Conservation (phyloP, 2,113 vertebrate genomes). For the Dunckerocampus dactyliophorus region DNA sequence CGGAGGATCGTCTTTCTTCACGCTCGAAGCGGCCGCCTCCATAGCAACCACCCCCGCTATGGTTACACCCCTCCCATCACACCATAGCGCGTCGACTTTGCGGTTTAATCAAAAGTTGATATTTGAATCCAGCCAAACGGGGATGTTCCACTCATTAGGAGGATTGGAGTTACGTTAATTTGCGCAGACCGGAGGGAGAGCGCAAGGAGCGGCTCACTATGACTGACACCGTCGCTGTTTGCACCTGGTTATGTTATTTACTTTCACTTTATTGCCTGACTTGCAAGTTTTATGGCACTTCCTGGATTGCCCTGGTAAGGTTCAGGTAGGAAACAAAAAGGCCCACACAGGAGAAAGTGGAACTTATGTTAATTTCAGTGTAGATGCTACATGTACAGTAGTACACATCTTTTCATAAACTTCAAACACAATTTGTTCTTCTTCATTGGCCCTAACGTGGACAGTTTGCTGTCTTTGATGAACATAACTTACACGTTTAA, state of each 20-base stretch:
- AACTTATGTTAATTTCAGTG: neutral
- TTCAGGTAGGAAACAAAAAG: too few species aligned
- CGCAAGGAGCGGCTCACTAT: neutral
- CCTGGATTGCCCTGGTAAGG: too few species aligned
- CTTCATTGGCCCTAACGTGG: neutral
- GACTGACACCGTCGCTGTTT: neutral
- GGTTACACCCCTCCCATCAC: conserved; percentile 46
- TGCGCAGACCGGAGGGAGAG: conserved; percentile 32
- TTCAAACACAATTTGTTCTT: neutral
- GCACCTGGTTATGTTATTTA: too few species aligned
- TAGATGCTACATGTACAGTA: neutral
- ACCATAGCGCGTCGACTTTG: conserved; percentile 48
- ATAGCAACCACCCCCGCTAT: conserved; percentile 45
- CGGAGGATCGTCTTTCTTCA: conserved; percentile 13
- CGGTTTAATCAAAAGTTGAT: conserved; percentile 63
- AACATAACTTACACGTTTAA: too few species aligned
- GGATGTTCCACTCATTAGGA: conserved; percentile 60
- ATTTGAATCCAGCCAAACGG: conserved; percentile 55
- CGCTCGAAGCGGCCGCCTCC: conserved; percentile 29
- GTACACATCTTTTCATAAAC: neutral
- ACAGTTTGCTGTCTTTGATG: too few species aligned
- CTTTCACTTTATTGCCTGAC: too few species aligned
- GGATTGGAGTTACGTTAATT: conserved; percentile 50
- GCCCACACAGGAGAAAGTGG: neutral
- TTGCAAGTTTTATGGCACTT: too few species aligned